Evolutionary conservation across 2,797 vertebrate genomes (phyloP).

Genomic region (Acanthiza pusilla): DNA sequence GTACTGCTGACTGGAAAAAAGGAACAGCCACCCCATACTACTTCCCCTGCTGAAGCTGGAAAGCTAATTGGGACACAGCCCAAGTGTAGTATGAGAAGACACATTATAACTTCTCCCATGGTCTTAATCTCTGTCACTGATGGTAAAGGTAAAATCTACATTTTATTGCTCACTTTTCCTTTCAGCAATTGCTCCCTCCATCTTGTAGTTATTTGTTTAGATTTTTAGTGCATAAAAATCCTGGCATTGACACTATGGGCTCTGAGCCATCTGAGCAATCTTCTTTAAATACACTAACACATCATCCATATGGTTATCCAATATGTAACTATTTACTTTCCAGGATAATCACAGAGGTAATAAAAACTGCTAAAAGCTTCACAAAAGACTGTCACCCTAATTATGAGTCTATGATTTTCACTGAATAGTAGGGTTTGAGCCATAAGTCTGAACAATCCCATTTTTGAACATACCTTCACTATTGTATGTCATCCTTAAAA

Average conservation of each 20-base stretch:
- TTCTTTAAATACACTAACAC: conserved; percentile 55
- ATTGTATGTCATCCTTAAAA: background rate
- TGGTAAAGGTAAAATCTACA: background rate
- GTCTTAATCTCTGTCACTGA: background rate
- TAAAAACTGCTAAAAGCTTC: background rate
- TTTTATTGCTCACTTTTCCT: background rate
- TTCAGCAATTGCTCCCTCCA: background rate
- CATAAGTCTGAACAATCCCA: background rate
- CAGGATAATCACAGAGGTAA: conserved; percentile 19
- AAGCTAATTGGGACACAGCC: background rate
- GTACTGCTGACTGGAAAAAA: background rate
- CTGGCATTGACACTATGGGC: conserved; percentile 41
- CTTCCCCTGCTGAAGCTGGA: background rate
- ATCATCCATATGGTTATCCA: conserved; percentile 56
- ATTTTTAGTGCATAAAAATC: conserved; percentile 35
- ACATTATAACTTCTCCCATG: background rate
- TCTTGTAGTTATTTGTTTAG: conserved; percentile 16
- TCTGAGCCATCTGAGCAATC: conserved; percentile 60
- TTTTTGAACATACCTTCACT: background rate
- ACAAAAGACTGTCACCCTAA: background rate
- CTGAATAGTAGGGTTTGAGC: background rate
- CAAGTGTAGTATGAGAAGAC: background rate
- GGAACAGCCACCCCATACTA: background rate
- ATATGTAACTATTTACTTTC: conserved; percentile 54
- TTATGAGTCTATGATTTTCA: background rate